Conservation (phyloP, 2,888 invertebrate genomes). For the Torymus tubicola region DNA sequence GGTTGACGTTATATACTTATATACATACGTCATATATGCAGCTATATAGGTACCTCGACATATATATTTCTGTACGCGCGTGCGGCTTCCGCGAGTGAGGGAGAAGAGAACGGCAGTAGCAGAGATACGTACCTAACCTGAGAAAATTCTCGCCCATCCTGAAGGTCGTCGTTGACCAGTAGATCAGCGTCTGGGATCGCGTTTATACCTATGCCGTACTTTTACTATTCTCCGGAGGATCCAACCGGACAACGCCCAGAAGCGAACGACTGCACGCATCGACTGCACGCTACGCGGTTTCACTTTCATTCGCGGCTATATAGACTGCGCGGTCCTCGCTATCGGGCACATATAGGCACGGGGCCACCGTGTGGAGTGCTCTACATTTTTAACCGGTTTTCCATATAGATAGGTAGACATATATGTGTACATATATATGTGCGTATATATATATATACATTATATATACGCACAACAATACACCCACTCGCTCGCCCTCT, state of each 20-base stretch:
- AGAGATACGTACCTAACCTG: slow-evolving; percentile 49
- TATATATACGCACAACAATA: too few relatives aligned
- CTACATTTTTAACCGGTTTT: slow-evolving; percentile 50
- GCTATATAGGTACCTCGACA: too few relatives aligned
- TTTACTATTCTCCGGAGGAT: neutral
- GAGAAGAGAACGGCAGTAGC: too few relatives aligned
- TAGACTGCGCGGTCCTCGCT: neutral
- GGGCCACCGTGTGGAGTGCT: neutral
- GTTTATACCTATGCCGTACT: too few relatives aligned
- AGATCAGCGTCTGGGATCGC: neutral
- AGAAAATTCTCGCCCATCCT: slow-evolving; percentile 51
- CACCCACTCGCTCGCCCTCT: too few relatives aligned
- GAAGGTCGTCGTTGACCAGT: slow-evolving; percentile 20
- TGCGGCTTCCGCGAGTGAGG: too few relatives aligned
- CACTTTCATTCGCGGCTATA: slow-evolving; percentile 27
- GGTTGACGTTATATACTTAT: too few relatives aligned
- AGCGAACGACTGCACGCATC: neutral
- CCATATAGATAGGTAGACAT: neutral
- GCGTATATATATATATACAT: too few relatives aligned
- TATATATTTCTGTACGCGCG: too few relatives aligned
- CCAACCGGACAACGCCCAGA: slow-evolving; percentile 32
- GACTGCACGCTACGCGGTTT: neutral
- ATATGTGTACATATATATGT: too few relatives aligned
- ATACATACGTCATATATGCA: too few relatives aligned
- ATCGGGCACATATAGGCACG: neutral